Base-by-base conservation (phyloP, 2,888 invertebrate species). In the Deilephila elpenor region DNA sequence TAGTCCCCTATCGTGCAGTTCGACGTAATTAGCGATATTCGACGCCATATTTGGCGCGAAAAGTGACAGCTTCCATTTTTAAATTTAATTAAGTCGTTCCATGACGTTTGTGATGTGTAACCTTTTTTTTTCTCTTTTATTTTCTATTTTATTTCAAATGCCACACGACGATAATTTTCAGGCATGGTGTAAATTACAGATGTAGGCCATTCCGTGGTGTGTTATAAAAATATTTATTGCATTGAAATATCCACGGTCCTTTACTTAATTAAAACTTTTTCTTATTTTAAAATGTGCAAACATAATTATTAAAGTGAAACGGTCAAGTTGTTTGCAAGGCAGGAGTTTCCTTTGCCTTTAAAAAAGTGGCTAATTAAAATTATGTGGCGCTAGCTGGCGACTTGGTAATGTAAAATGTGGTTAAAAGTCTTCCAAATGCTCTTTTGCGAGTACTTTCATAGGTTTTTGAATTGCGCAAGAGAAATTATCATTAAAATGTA, bases 1-100 rank as follows among this genome's bases (percentile, higher is more conserved):
- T 88, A 86, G 84, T 88, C 82, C 85, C 86, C 83, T 85, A 86
- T 85, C 81, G 77, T 77, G 78, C 76, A 83, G 79, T 83, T 84
- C 79, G 81, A 80, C 76, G 82, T 76, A 74, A 78, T 71, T 74
- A 77, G 75, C 76, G 76, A 77, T 76, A 76, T 74, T n/a, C n/a
- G 59, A 75, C 75, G 75, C 74, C 70, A 77, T 71, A 78, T 71
- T 62, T 62, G 64, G 70, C 71, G 70, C 60, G 67, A 67, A 51
- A 67, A 44, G 59, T 62, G 70, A 60, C 61, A 74, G 67, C 17
- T 67, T 25, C 56, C n/a, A 19, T 25, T 67, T 67, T 67, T 25
- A 25, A 44, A 44, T 64, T 64, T 67, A 44, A 67, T 67, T 44
- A 44, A 20, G 64, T 5, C n/a, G 5, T 67, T 67, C 11, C n/a